Evolutionary conservation across 2,113 vertebrate genomes (phyloP).

Genomic region (Larimichthys polyactis): DNA sequence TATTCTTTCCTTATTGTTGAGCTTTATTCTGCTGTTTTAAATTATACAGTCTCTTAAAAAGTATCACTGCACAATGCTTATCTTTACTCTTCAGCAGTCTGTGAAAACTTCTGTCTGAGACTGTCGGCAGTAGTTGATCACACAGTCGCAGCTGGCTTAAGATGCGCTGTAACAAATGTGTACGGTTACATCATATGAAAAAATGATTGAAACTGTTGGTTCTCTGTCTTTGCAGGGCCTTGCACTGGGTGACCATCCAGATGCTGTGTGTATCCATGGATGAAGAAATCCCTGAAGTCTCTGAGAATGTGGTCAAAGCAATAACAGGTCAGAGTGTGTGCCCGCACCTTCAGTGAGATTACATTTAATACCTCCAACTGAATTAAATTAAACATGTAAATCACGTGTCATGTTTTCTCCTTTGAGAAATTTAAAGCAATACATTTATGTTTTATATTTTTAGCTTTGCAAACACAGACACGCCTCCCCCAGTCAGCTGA

Average conservation of each 20-base stretch:
- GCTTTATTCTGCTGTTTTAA: neutral
- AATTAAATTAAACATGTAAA: neutral
- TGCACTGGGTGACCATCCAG: slow-evolving; percentile 97
- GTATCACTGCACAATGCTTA: neutral
- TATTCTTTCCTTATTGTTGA: too few relatives aligned
- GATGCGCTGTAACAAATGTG: neutral
- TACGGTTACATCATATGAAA: neutral
- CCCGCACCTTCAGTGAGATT: accelerated
- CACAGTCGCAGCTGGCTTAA: slow-evolving; percentile 23
- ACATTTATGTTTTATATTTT: too few relatives aligned
- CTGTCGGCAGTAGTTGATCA: slow-evolving; percentile 26
- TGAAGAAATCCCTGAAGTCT: slow-evolving; percentile 95
- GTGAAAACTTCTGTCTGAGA: slow-evolving; percentile 30
- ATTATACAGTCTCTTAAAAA: neutral
- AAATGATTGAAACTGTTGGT: neutral
- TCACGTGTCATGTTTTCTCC: too few relatives aligned
- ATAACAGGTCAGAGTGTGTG: slow-evolving; percentile 89
- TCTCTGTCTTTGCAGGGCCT: slow-evolving; percentile 83
- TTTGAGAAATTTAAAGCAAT: too few relatives aligned
- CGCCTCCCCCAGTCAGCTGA: too few relatives aligned
- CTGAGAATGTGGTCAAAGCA: slow-evolving; percentile 96
- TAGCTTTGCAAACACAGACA: too few relatives aligned
- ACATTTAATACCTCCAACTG: neutral
- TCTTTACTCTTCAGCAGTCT: slow-evolving; percentile 28
- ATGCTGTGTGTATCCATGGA: slow-evolving; percentile 97